Percentiles rank a stretch among this genome's conserved stretches.
These are phyloP conservation scores for Myotis myotis DNA, from an alignment of 2,797 vertebrate genomes.

Conservation along the genomic window DNA sequence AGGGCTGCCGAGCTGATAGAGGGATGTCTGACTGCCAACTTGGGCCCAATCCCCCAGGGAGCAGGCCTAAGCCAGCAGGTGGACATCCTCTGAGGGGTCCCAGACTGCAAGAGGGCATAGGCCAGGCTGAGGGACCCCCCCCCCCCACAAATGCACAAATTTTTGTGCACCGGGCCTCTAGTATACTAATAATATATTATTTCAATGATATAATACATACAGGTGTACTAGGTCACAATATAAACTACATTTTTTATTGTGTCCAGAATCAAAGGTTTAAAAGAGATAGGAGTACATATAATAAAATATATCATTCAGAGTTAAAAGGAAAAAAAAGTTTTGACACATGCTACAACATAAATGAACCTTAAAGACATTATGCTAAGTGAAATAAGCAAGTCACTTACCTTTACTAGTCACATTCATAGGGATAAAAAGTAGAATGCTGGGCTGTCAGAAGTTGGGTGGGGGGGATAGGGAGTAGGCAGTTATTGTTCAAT, in stretches of 20 bases:
- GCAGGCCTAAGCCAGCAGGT: too few species aligned
- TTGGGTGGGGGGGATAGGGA: fast-evolving
- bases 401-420: not conserved
- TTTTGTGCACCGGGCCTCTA: too few species aligned
- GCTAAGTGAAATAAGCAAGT: not conserved
- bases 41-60: too few species aligned
- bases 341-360: not conserved
- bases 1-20: too few species aligned
- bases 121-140: too few species aligned
- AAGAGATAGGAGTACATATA: not conserved
- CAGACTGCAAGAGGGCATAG: too few species aligned
- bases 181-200: not conserved
- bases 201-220: not conserved
- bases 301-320: not conserved
- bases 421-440: not conserved
- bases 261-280: not conserved
- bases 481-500: not conserved
- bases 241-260: not conserved
- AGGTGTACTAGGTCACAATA: not conserved
- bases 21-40: too few species aligned
- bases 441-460: too few species aligned
- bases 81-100: too few species aligned
- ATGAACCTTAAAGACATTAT: not conserved
- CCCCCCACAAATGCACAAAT: too few species aligned
- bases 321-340: constrained; percentile 19